These are phyloP conservation scores for Polylopha cassiicola DNA, from an alignment of 2,888 invertebrate genomes.

Conservation along the genomic window DNA sequence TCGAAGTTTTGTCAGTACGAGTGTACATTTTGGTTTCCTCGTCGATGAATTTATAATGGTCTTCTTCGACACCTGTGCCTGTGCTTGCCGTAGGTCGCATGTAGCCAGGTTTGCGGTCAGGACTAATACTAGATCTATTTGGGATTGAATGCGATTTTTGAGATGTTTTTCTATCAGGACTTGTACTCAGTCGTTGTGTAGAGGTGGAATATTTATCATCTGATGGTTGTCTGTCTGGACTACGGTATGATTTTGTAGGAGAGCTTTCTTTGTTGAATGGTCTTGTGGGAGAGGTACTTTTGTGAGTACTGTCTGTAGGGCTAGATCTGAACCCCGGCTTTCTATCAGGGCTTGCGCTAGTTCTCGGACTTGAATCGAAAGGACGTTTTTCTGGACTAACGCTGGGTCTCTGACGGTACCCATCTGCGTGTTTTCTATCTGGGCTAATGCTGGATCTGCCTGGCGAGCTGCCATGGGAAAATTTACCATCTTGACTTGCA, in stretches of 20 bases:
- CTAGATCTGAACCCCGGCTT: constrained; percentile 23
- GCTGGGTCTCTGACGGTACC: constrained; percentile 39
- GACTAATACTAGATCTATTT: constrained; percentile 38
- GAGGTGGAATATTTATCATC: constrained; percentile 3
- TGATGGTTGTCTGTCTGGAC: constrained; percentile 35
- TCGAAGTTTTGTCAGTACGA: constrained; percentile 34
- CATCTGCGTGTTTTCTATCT: constrained; percentile 43
- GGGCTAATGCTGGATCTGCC: constrained; percentile 45
- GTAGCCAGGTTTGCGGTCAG: constrained; percentile 45
- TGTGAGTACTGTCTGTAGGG: constrained; percentile 14
- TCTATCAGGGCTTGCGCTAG: constrained; percentile 42
- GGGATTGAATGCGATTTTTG: constrained; percentile 21
- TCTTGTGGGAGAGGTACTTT: constrained; percentile 26
- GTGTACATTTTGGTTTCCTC: constrained; percentile 64
- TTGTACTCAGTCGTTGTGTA: constrained; percentile 28
- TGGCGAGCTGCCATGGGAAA: constrained; percentile 44
- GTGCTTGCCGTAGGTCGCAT: constrained; percentile 45
- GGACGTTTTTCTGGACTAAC: constrained; percentile 52
- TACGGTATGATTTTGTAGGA: constrained; percentile 31
- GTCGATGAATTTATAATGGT: constrained; percentile 59
- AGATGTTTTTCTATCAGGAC: constrained; percentile 36
- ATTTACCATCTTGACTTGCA: constrained; percentile 44
- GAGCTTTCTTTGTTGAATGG: constrained; percentile 21
- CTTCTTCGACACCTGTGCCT: constrained; percentile 40
- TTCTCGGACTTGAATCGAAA: constrained; percentile 29